Conservation (phyloP, 2,888 invertebrate species). For the Nomada goodeniana region DNA sequence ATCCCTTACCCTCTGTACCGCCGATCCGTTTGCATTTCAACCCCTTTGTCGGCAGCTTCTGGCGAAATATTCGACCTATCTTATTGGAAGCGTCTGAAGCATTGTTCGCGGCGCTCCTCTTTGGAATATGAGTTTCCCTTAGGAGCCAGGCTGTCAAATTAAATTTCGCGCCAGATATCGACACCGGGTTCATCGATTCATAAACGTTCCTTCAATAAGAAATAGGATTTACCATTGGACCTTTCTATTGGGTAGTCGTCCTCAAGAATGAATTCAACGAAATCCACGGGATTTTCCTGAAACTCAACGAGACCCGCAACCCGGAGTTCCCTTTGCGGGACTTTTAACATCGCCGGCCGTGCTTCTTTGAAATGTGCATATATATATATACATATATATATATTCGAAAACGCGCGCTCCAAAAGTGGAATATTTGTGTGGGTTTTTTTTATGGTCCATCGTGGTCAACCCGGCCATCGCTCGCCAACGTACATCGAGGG, state of each 20-base stretch:
- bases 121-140: slow-evolving; percentile 25
- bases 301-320: no score
- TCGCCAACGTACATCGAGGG: slow-evolving; percentile 22
- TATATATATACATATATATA: no score
- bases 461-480: background rate
- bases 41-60: background rate
- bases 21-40: background rate
- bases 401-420: no score
- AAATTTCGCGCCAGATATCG: slow-evolving; percentile 10
- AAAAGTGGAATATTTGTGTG: background rate
- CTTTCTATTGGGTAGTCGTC: no score
- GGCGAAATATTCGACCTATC: background rate
- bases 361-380: background rate
- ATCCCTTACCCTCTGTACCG: background rate
- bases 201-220: no score
- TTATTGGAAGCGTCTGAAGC: slow-evolving; percentile 10
- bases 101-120: background rate
- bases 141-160: background rate
- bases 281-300: no score
- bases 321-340: no score
- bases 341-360: no score
- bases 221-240: no score
- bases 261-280: no score
- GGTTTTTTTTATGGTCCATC: no score
- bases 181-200: background rate